A percentile compares a stretch with the other conserved stretches of the same genome.
phyloP scores from a whole-genome alignment of 2,113 vertebrate species.

The Pelvicachromis taeniatus region DNA sequence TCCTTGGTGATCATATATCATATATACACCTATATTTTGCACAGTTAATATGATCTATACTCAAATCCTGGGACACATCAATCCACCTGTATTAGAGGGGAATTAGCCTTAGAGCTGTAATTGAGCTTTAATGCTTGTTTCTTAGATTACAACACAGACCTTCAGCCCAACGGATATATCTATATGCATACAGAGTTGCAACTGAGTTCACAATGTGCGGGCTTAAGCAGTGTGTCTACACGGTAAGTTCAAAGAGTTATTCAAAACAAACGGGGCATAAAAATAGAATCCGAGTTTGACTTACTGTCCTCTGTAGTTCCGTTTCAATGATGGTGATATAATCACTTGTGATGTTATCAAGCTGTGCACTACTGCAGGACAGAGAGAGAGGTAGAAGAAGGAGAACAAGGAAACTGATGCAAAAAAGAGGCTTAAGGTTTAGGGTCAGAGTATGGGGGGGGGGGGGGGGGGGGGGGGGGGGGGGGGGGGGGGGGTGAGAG shows the following conservation, averaged over 20 bases:
- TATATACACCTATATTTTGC: not conserved
- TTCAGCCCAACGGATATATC: not conserved
- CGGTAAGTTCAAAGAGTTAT: not conserved
- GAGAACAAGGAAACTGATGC: conserved; percentile 62
- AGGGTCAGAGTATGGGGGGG: not conserved
- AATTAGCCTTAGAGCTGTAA: not conserved
- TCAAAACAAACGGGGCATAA: not conserved
- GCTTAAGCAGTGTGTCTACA: not conserved
- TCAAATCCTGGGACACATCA: not conserved
- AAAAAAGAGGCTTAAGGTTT: conserved; percentile 65
- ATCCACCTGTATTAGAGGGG: not conserved
- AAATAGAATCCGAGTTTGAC: conserved; percentile 11
- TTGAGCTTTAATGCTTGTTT: not conserved
- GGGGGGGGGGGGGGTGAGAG: no score
- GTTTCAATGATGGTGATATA: conserved; percentile 24
- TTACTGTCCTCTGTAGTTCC: conserved; percentile 51
- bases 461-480: no score
- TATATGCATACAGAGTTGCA: not conserved
- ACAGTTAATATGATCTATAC: not conserved
- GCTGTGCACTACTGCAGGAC: conserved; percentile 44
- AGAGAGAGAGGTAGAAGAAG: conserved; percentile 66
- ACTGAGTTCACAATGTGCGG: not conserved
- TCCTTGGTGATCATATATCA: not conserved
- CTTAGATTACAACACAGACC: not conserved
- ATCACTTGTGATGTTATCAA: not conserved